Evolutionary conservation across 1,140 invertebrate species (phyloP), one percentile per base, ranked within the genome.

Genomic region (Conus betulinus): DNA sequence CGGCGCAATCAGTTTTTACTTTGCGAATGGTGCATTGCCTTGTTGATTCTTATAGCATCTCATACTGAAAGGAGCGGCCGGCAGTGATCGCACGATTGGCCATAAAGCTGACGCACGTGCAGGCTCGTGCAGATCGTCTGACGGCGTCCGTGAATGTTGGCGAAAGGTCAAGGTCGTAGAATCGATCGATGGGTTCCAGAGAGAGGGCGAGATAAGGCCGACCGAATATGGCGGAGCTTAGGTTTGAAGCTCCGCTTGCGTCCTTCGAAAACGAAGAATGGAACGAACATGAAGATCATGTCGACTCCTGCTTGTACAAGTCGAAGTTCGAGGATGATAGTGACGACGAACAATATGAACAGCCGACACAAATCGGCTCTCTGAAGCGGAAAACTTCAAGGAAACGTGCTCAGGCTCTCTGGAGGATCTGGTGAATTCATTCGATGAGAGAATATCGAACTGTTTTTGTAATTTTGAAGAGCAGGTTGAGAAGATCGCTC

Each of bases 371-470:
- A 52, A 57, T 52, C 55, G 55, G 67, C n/a, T 10, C n/a, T 52
- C 71, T 15, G 87, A 91, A 39, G 91, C 96, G 81, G 97, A 98
- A 93, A 97, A 97, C 95, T 98, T 97, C 94, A 97, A 96, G 91
- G 98, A 97, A 96, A 98, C 98, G 79, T 99, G 99, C 94, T 98
- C 98, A 83, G 98, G 98, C 8, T 99, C 98, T 27, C 96, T 99
- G 39, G 98, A 99, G 96, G 99, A 99, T 96, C 96, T 99, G 94
- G 99, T 99, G 89, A 99, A 99, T 94, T 99, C 98, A 13, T 99
- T 99, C 95, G 99, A 99, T 95, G 98, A 99, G 94, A 99, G 99
- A 96, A 99, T 99, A 90, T 99, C 98, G 81, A 98, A 99, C 94
- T 99, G 99, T 96, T 99, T 99, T 95, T 97, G 98, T 90, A 98